Evolutionary conservation across 2,888 invertebrate genomes (phyloP), one percentile per base, ranked within the genome.

Genomic region (Brachyptera risi): DNA sequence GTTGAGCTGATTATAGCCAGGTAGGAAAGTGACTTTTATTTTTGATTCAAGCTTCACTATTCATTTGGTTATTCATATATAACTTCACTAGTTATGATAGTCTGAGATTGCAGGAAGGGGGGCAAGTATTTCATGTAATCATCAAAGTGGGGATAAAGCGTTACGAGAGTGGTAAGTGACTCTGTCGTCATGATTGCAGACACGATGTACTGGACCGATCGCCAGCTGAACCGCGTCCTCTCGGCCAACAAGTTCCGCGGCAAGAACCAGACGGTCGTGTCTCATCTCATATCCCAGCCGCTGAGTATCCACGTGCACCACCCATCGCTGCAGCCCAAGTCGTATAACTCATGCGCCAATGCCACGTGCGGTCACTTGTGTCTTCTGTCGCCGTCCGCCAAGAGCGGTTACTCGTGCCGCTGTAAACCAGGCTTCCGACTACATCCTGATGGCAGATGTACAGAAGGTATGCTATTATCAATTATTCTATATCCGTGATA

Each of bases 271-370:
- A 92, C 92, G 0, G 94, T 97, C 1, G 92, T 96, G 0, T 94
- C 93, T 0, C 96, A 96, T 74, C 78, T 96, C 60, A 95, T 97
- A 67, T 92, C 93, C 1, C 95, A 96, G 75, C 97, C 97, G 0
- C 79, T 97, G 3, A 96, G 96, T 7, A 92, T 99, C 65, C 94
- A 94, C 71, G 95, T 96, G 0, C 92, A 95, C 69, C 98, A 98
- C 75, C 92, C 95, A 0, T 91, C 94, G 0, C 78, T 97, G 54
- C 99, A 99, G 74, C 96, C 96, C 0, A 76, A 82, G 63, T 80
- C 84, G 15, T 75, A 81, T 0, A 87, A 88, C 66, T 95, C 96
- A 0, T 98, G 98, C 74, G 78, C 74, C 13, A 80, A 80, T 38
- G 78, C 83, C 0, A 79, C 81, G 0, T 99, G 98, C 71, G 88